phyloP scores from a whole-genome alignment of 2,797 vertebrate species.

The Siniperca obscura region DNA sequence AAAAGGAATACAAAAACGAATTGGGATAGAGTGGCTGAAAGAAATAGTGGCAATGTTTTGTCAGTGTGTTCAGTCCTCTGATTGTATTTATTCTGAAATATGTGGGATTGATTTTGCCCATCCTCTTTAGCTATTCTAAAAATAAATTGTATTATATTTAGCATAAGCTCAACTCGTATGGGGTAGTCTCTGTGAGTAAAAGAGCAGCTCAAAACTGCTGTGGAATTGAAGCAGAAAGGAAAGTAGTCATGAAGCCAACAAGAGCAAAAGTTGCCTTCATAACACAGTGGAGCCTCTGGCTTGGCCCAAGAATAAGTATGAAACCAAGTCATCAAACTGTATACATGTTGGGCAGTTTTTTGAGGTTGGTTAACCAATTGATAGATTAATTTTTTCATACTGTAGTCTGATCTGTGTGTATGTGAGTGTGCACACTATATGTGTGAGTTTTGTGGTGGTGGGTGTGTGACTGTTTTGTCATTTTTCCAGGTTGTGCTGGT shows the following conservation, averaged over 20 bases:
- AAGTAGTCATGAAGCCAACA: conserved; percentile 54
- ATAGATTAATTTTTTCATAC: conserved; percentile 46
- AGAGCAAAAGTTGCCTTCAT: conserved; percentile 47
- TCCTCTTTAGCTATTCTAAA: conserved; percentile 36
- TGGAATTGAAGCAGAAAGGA: conserved; percentile 49
- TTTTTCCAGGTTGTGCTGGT: conserved; percentile 50
- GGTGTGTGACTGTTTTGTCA: conserved; percentile 49
- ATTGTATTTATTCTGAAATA: conserved; percentile 86
- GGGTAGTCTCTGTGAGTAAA: conserved; percentile 38
- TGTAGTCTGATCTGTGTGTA: conserved; percentile 27
- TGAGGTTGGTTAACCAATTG: conserved; percentile 55
- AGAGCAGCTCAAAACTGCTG: conserved; percentile 39
- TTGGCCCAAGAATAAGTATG: conserved; percentile 60
- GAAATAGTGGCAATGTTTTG: conserved; percentile 86
- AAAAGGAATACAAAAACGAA: conserved; percentile 28
- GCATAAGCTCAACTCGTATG: conserved; percentile 6
- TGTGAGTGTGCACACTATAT: conserved; percentile 26
- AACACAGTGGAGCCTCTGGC: conserved; percentile 64
- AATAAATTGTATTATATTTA: conserved; percentile 37
- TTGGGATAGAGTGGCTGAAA: conserved; percentile 39
- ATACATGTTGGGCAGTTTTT: conserved; percentile 44
- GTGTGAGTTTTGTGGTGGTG: conserved; percentile 9
- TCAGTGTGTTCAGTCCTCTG: conserved; percentile 77
- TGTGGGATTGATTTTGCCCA: conserved; percentile 80
- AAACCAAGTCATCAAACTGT: conserved; percentile 55